These are phyloP conservation scores for Carpatolechia fugitivella DNA, from an alignment of 2,888 invertebrate genomes.

Conservation along the genomic window DNA sequence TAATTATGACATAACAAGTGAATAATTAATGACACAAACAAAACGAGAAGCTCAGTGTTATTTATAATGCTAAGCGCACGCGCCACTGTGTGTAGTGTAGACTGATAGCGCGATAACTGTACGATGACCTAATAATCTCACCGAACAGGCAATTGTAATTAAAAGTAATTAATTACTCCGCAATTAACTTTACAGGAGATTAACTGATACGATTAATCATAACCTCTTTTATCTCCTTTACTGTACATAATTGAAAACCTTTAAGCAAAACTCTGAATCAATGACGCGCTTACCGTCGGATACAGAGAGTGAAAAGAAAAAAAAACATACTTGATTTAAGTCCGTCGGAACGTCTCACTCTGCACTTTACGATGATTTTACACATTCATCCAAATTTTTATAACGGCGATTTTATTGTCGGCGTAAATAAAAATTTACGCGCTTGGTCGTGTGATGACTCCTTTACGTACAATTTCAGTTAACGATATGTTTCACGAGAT, in stretches of 20 bases:
- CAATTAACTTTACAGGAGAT: not conserved
- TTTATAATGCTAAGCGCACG: constrained; percentile 64
- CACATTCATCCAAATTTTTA: constrained; percentile 11
- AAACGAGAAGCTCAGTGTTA: constrained; percentile 28
- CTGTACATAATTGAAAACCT: not conserved
- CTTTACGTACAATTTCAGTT: constrained; percentile 26
- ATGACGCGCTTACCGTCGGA: not conserved
- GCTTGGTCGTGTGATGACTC: constrained; percentile 26
- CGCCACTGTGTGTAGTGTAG: constrained; percentile 48
- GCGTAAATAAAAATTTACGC: constrained; percentile 26
- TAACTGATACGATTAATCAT: not conserved
- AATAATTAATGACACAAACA: constrained; percentile 9
- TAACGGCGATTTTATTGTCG: constrained; percentile 17
- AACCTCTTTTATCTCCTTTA: no score
- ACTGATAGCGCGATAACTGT: constrained; percentile 28
- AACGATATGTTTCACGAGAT: constrained; percentile 34
- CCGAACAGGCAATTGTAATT: constrained; percentile 19
- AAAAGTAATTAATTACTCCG: constrained; percentile 12
- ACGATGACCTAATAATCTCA: constrained; percentile 19
- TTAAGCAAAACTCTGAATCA: not conserved
- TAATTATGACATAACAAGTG: not conserved
- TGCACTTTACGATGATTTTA: constrained; percentile 22
- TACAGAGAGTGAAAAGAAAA: not conserved
- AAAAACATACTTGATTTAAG: not conserved
- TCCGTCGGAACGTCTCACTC: constrained; percentile 7